Conservation (phyloP, 1,140 invertebrate species). For the Sycophaga agraensis region DNA sequence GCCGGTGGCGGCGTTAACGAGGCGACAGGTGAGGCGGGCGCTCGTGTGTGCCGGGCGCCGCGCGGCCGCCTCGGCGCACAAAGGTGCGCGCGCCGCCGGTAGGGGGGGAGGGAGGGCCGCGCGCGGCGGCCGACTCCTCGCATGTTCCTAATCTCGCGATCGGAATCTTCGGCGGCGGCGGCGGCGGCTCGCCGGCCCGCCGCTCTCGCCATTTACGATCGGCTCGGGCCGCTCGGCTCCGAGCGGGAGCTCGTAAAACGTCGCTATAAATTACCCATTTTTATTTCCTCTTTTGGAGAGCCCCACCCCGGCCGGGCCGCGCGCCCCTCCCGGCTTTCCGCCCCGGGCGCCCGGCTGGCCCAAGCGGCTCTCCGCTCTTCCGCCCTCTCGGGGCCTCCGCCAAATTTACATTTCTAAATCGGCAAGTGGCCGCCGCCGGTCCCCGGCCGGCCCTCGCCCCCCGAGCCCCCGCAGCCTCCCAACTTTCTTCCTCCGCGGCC, state of each 20-base stretch:
- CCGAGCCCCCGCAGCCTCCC: neutral
- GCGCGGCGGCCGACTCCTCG: neutral
- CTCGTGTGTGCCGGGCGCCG: neutral
- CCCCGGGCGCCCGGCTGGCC: neutral
- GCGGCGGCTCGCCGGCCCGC: neutral
- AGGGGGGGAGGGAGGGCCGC: neutral
- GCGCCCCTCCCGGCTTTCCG: conserved; percentile 10
- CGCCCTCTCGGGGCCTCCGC: neutral
- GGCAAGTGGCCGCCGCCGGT: conserved; percentile 12
- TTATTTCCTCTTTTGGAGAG: conserved; percentile 23
- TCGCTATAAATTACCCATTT: conserved; percentile 31
- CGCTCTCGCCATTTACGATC: conserved; percentile 23
- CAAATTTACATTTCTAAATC: conserved; percentile 25
- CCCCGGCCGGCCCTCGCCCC: neutral
- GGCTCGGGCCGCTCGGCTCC: too few relatives aligned
- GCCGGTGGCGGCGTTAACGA: too few relatives aligned
- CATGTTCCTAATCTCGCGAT: conserved; percentile 26
- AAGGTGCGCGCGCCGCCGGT: neutral
- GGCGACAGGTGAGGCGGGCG: too few relatives aligned
- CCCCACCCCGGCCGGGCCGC: neutral
- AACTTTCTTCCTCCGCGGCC: too few relatives aligned
- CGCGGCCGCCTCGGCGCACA: neutral
- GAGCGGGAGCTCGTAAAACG: conserved; percentile 29
- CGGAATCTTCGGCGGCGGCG: conserved; percentile 24
- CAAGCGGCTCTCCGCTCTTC: neutral